Conservation (phyloP, 2,888 invertebrate species). For the Hyppa rectilinea region DNA sequence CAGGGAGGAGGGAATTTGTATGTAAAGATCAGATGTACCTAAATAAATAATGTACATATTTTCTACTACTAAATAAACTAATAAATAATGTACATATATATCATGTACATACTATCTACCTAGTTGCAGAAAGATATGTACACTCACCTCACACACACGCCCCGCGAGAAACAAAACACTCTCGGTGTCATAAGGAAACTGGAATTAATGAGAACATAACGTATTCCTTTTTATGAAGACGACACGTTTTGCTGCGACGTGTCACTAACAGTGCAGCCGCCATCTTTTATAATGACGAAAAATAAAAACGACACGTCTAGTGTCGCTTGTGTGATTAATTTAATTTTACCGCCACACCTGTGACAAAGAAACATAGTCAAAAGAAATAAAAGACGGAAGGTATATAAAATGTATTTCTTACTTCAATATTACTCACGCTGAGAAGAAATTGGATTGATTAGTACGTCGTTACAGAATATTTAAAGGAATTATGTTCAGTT, state of each 20-base stretch:
- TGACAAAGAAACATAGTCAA: neutral
- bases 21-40: neutral
- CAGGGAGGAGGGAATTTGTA: no score
- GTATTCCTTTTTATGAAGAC: conserved; percentile 37
- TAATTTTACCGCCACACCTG: neutral
- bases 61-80: no score
- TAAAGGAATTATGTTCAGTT: neutral
- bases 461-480: neutral
- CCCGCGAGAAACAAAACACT: conserved; percentile 13
- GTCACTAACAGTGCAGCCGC: neutral
- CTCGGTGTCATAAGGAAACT: neutral
- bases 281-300: neutral
- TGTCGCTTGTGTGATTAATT: neutral
- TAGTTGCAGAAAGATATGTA: neutral
- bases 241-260: neutral
- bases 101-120: neutral
- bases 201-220: conserved; percentile 43
- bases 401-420: neutral
- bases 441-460: neutral
- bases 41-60: neutral
- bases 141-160: neutral
- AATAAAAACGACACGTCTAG: neutral
- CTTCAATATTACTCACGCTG: neutral
- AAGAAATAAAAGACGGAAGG: neutral
- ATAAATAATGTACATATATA: neutral